phyloP scores from a whole-genome alignment of 30 jellyfish, hydroid and myxozoan genomes.

The Mastigias papua region DNA sequence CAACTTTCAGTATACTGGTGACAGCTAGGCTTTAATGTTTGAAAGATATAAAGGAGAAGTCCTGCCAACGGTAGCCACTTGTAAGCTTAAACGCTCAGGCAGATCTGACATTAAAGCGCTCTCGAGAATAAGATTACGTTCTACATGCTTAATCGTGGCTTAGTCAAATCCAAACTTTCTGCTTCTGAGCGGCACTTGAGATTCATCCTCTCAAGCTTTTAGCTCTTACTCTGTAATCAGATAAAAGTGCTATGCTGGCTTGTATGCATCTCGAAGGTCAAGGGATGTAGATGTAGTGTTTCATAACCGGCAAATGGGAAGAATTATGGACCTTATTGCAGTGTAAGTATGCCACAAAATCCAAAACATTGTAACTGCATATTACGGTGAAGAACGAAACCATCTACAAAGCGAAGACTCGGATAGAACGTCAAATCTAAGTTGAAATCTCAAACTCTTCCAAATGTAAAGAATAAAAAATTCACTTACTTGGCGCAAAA shows the following conservation, averaged over 20 bases:
- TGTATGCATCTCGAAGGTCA: neutral
- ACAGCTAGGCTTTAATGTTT: neutral
- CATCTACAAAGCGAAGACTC: no score
- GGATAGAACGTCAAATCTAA: no score
- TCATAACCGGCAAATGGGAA: neutral
- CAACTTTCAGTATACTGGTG: no score
- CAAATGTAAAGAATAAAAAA: no score
- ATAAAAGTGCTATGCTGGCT: neutral
- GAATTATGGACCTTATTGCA: neutral
- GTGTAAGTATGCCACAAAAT: no score
- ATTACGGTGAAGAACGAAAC: no score
- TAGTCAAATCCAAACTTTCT: conserved; percentile 74
- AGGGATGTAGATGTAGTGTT: neutral
- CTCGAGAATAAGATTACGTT: conserved; percentile 57
- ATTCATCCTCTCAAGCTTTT: neutral
- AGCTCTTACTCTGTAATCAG: neutral
- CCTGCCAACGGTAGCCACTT: conserved; percentile 9
- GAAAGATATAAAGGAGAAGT: neutral
- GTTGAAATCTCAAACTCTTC: no score
- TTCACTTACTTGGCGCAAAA: no score
- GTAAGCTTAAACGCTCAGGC: conserved; percentile 47
- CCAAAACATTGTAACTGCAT: no score
- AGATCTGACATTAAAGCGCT: conserved; percentile 68
- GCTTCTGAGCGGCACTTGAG: conserved; percentile 8
- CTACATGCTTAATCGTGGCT: conserved; percentile 72